These are phyloP conservation scores for Sebastes minor DNA, from an alignment of 2,797 vertebrate genomes.

Conservation along the genomic window DNA sequence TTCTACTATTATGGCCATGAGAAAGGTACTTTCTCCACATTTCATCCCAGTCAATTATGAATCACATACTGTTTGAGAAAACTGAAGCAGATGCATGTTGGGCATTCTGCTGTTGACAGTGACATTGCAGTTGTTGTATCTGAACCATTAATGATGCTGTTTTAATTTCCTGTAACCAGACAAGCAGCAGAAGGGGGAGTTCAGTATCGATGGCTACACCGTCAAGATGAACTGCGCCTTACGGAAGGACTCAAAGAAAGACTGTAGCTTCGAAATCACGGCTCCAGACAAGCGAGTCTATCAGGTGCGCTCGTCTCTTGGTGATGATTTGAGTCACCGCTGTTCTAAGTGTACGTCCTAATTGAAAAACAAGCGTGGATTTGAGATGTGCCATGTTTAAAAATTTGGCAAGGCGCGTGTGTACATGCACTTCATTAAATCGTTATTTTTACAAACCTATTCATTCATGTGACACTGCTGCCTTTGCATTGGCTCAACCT, in stretches of 20 bases:
- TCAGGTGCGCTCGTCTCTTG: conserved; percentile 82
- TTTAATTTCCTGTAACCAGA: conserved; percentile 81
- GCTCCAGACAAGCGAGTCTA: conserved; percentile 96
- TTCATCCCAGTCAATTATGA: neutral
- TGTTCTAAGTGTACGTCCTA: neutral
- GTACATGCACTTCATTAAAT: conserved; percentile 48
- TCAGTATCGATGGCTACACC: conserved; percentile 91
- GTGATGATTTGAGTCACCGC: neutral
- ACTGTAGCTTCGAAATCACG: conserved; percentile 96
- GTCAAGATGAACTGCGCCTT: conserved; percentile 92
- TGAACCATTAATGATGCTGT: neutral
- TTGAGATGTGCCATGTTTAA: conserved; percentile 26
- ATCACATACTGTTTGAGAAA: neutral
- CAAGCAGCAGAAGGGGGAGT: conserved; percentile 99
- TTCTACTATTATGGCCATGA: conserved; percentile 98
- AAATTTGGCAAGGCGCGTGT: conserved; percentile 19
- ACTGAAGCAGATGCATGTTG: neutral
- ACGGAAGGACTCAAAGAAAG: conserved; percentile 95
- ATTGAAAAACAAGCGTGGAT: conserved; percentile 20
- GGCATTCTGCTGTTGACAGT: neutral
- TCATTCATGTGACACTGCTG: conserved; percentile 57
- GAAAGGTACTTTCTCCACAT: conserved; percentile 85
- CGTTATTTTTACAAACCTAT: conserved; percentile 45
- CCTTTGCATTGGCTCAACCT: conserved; percentile 45
- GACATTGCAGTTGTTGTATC: neutral